Percentiles rank a stretch among this genome's conserved stretches.
These are phyloP conservation scores for Coluber constrictor DNA, from an alignment of 2,797 vertebrate genomes.

Conservation along the genomic window DNA sequence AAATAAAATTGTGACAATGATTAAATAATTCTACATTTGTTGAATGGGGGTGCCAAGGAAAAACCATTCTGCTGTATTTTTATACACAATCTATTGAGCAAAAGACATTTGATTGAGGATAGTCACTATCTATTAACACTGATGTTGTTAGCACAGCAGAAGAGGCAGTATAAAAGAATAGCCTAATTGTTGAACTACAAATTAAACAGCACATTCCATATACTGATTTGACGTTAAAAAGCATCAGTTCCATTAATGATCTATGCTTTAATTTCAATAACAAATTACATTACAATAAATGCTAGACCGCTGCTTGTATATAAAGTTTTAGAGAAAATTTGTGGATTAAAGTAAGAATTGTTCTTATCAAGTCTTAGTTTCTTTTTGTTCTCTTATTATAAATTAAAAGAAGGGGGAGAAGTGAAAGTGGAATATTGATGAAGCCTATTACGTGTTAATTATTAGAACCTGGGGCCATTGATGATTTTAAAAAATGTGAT, in stretches of 20 bases:
- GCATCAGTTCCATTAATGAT: conserved; percentile 30
- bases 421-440: conserved; percentile 31
- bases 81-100: neutral
- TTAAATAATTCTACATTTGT: neutral
- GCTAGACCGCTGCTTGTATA: conserved; percentile 29
- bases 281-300: conserved; percentile 21
- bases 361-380: conserved; percentile 26
- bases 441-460: conserved; percentile 17
- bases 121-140: neutral
- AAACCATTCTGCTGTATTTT: neutral
- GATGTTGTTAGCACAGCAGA: neutral
- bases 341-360: conserved; percentile 27
- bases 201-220: conserved; percentile 39
- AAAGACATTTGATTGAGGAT: neutral
- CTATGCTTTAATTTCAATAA: conserved; percentile 25
- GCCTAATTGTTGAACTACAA: conserved; percentile 26
- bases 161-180: neutral
- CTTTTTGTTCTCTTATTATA: conserved; percentile 45
- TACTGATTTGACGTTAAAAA: conserved; percentile 35
- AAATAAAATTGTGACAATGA: neutral
- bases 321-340: neutral
- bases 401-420: conserved; percentile 48
- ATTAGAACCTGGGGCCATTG: conserved; percentile 29
- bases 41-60: neutral
- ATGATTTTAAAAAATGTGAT: neutral